phyloP scores from a whole-genome alignment of 2,797 vertebrate genomes.

The Bradypus variegatus region DNA sequence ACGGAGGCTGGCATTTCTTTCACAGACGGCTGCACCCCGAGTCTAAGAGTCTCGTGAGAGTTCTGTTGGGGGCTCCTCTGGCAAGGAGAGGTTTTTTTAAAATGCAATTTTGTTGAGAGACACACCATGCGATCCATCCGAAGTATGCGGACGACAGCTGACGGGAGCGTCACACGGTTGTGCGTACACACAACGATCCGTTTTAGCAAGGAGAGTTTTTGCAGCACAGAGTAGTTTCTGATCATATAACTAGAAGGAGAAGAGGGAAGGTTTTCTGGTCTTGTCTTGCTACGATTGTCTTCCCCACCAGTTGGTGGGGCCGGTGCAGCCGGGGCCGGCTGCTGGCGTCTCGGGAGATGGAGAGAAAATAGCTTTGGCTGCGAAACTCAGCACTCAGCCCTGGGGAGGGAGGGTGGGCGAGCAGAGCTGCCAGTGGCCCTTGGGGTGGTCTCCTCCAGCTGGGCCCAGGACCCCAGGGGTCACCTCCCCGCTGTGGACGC shows the following conservation, averaged over 20 bases:
- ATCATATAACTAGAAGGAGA: not conserved
- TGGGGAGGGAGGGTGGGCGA: not conserved
- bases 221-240: accelerated
- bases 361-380: no score
- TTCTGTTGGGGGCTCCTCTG: accelerated
- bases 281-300: not conserved
- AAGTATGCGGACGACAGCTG: no score
- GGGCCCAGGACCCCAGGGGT: not conserved
- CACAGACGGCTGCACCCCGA: no score
- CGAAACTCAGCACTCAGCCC: not conserved
- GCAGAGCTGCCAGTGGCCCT: not conserved
- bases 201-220: not conserved
- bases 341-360: no score
- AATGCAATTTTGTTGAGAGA: no score
- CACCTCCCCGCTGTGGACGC: not conserved
- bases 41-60: accelerated
- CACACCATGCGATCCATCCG: no score
- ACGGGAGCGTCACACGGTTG: no score
- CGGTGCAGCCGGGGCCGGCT: not conserved
- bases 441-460: not conserved
- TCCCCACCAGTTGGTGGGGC: not conserved
- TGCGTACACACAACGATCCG: no score
- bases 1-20: accelerated
- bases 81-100: not conserved
- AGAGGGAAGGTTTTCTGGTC: accelerated